Evolutionary conservation across 2,113 vertebrate species (phyloP).

Genomic region (Pelecanoides urinatrix): DNA sequence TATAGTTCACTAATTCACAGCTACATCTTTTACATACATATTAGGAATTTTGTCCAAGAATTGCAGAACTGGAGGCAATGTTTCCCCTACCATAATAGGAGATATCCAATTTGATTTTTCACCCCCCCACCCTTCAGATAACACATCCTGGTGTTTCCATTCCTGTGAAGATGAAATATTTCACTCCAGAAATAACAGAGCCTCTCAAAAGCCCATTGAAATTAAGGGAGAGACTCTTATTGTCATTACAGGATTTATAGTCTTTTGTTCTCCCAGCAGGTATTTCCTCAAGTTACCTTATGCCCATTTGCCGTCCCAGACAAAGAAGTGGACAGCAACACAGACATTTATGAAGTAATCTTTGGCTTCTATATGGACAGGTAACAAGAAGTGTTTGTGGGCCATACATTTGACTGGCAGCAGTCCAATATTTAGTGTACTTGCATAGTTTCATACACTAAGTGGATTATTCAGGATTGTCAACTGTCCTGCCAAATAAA

Average conservation of each 20-base stretch:
- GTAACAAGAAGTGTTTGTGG: neutral
- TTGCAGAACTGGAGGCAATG: neutral
- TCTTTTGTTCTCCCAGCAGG: neutral
- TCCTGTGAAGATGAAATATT: neutral
- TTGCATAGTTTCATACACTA: neutral
- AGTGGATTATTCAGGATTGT: neutral
- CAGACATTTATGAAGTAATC: neutral
- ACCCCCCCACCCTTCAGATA: neutral
- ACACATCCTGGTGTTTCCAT: neutral
- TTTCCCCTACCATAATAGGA: neutral
- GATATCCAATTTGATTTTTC: neutral
- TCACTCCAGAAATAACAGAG: neutral
- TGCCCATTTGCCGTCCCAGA: neutral
- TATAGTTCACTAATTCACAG: neutral
- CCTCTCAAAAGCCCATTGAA: neutral
- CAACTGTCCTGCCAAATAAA: neutral
- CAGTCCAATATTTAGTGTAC: neutral
- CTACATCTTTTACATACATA: neutral
- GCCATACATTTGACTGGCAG: neutral
- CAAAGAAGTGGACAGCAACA: neutral
- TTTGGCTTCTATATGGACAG: neutral
- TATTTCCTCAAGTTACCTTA: neutral
- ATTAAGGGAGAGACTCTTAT: neutral
- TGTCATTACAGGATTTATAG: neutral
- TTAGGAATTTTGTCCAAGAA: neutral